Evolutionary conservation across 2,888 invertebrate genomes (phyloP).

Genomic region (Mesorhabditis spiculigera): DNA sequence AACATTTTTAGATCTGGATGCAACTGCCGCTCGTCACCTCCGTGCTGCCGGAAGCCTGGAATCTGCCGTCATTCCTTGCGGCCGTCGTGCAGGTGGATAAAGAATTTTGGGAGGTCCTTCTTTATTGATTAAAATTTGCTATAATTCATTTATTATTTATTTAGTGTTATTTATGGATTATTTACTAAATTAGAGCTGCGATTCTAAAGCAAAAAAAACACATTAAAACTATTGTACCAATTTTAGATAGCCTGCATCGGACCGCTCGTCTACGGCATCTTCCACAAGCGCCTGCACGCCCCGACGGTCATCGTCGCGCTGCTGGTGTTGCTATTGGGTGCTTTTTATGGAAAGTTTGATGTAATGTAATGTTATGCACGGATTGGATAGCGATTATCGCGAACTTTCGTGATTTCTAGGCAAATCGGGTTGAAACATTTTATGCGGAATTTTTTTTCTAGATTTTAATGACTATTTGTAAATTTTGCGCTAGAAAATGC

Average conservation of each 20-base stretch:
- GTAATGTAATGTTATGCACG: background rate
- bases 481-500: too few species aligned
- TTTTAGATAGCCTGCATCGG: constrained; percentile 65
- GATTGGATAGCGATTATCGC: background rate
- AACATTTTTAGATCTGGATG: constrained; percentile 69
- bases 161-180: background rate
- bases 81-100: constrained; percentile 75
- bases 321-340: constrained; percentile 59
- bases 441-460: too few species aligned
- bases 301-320: constrained; percentile 62
- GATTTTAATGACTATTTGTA: too few species aligned
- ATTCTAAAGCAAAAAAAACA: background rate
- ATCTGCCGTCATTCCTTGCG: constrained; percentile 77
- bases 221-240: background rate
- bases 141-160: background rate
- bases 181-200: background rate
- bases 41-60: constrained; percentile 80
- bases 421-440: too few species aligned
- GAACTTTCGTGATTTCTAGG: too few species aligned
- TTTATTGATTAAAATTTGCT: background rate
- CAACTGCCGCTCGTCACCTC: constrained; percentile 81
- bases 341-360: constrained; percentile 2
- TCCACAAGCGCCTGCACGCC: constrained; percentile 58
- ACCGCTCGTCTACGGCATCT: constrained; percentile 62
- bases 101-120: constrained; percentile 62